Percentiles rank a stretch among this genome's conserved stretches.
Conservation (phyloP, 2,113 vertebrate genomes). For the Nibea albiflora region DNA sequence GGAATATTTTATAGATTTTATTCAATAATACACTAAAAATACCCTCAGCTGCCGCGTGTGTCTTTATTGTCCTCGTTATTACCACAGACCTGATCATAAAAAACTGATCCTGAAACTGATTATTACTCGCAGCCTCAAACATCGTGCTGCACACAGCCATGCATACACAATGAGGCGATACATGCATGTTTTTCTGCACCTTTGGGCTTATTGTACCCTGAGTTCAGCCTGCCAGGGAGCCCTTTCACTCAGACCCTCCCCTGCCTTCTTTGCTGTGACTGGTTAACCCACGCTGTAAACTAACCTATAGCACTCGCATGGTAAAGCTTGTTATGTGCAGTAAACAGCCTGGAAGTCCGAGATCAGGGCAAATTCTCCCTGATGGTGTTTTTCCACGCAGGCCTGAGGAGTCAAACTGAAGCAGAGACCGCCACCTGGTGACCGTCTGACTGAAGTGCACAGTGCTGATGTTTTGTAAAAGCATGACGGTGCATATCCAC, state of each 20-base stretch:
- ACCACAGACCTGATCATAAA: not conserved
- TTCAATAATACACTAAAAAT: slow-evolving; percentile 62
- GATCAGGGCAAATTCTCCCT: slow-evolving; percentile 10
- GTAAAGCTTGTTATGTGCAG: accelerated
- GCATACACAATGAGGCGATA: slow-evolving; percentile 15
- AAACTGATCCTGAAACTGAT: not conserved
- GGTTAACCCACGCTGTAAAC: not conserved
- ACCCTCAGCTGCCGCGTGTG: not conserved
- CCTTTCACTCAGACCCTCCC: not conserved
- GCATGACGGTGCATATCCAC: slow-evolving; percentile 55
- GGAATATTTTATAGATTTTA: slow-evolving; percentile 74
- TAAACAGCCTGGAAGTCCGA: not conserved
- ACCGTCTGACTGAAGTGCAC: not conserved
- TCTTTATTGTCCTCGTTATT: slow-evolving; percentile 25
- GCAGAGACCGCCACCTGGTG: slow-evolving; percentile 49
- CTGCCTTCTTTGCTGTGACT: too few species aligned
- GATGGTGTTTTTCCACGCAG: too few species aligned
- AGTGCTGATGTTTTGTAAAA: not conserved
- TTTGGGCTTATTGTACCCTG: not conserved
- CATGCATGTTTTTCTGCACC: not conserved
- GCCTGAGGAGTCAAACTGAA: not conserved
- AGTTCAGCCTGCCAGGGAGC: not conserved
- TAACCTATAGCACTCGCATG: not conserved
- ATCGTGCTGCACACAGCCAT: not conserved
- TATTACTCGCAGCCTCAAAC: not conserved